Base-by-base conservation (phyloP, 2,113 vertebrate species). In the Alces alces region DNA sequence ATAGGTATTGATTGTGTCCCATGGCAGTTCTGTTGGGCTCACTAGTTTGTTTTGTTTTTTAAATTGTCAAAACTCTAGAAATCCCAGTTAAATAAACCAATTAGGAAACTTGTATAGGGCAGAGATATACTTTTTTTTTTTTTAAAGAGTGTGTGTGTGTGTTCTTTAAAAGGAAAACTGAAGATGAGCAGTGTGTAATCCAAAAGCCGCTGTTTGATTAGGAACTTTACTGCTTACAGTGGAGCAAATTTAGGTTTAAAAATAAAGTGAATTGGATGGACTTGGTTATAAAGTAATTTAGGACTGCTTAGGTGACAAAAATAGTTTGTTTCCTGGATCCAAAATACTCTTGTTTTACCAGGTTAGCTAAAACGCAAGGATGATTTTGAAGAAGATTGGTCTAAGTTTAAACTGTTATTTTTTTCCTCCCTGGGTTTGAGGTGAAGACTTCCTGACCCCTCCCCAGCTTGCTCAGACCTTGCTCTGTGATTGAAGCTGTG, bases 401-500 rank as follows among this genome's bases (percentile, higher is more conserved):
- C 96, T 86, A 97, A 96, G 93, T 96, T 21, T 92, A 97, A 98
- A 97, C 97, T 97, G 96, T 85, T 94, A 61, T 23, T n/a, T 52
- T 80, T 54, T n/a, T 25, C 3, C 5, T n/a, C 17, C 96, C 76
- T 89, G 54, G 87, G 93, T 47, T 85, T 84, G 97, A 98, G 95
- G 78, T 79, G 33, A 33, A 85, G 47, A n/a, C 39, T 92, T 92
- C 21, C 30, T 52, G 1, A 15, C 43, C 10, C 52, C 17, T 13
- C 30, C 58, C 91, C 47, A 83, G 97, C 98, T 99, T 98, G 89
- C 95, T 97, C 87, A 95, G 55, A 92, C 96, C 61, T 86, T 95
- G 93, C 86, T 97, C 97, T 95, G 33, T 52, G 17, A 79, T 57
- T 73, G 95, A 95, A 66, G 93, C 73, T 91, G 11, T 87, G 79